Conservation (phyloP, 1,140 invertebrate species). For the Euschistus heros region DNA sequence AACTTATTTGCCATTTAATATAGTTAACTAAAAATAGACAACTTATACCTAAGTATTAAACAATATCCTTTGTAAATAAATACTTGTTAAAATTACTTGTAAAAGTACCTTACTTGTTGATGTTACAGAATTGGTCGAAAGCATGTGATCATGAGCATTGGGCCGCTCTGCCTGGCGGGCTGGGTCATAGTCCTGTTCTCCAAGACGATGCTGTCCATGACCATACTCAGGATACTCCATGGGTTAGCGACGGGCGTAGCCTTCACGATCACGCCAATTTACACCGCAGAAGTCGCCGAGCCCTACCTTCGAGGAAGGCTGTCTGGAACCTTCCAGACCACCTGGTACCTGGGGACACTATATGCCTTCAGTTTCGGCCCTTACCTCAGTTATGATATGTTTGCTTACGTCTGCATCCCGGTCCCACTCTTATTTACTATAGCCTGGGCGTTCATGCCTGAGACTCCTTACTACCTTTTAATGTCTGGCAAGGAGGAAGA, state of each 20-base stretch:
- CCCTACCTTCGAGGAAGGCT: slow-evolving; percentile 33
- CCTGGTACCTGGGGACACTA: slow-evolving; percentile 65
- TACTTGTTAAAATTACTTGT: no score
- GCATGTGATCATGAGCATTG: no score
- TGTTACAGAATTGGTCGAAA: no score
- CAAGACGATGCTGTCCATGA: slow-evolving; percentile 16
- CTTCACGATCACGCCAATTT: slow-evolving; percentile 70
- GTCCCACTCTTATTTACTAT: slow-evolving; percentile 36
- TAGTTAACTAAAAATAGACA: no score
- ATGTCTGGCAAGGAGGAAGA: background rate
- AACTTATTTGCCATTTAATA: no score
- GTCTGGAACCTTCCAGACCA: slow-evolving; percentile 71
- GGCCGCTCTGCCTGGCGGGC: no score
- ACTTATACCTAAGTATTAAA: no score
- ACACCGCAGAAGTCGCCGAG: slow-evolving; percentile 66
- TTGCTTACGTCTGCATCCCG: slow-evolving; percentile 51
- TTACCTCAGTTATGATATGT: slow-evolving; percentile 50
- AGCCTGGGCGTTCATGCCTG: background rate
- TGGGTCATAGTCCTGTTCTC: slow-evolving; percentile 16
- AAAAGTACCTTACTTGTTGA: no score
- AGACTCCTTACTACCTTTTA: slow-evolving; percentile 12
- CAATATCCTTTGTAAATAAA: no score
- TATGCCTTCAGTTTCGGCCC: slow-evolving; percentile 65
- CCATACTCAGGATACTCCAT: background rate
- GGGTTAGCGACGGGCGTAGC: slow-evolving; percentile 62